Conservation (phyloP, 2,888 invertebrate species). For the Itoplectis maculator region DNA sequence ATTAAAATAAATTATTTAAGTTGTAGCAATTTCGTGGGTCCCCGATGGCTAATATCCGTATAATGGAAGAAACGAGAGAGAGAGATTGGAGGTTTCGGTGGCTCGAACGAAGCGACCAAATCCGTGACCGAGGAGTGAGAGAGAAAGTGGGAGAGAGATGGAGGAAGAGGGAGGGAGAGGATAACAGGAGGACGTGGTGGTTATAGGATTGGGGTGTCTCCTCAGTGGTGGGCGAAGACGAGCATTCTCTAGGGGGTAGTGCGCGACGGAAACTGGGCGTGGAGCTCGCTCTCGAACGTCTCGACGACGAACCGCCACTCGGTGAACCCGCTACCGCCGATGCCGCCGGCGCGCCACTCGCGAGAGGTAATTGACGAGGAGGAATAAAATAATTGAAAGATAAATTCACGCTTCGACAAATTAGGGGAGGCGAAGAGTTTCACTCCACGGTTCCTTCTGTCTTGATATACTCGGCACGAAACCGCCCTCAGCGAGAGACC, state of each 20-base stretch:
- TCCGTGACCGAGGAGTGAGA: conserved; percentile 41
- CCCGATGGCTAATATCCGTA: conserved; percentile 84
- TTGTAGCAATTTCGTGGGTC: conserved; percentile 83
- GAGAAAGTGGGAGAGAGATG: conserved; percentile 30
- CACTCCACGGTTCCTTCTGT: conserved; percentile 23
- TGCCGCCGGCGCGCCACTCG: conserved; percentile 57
- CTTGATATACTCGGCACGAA: conserved; percentile 63
- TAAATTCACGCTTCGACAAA: conserved; percentile 77
- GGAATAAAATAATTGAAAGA: conserved; percentile 81
- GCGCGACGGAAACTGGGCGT: conserved; percentile 65
- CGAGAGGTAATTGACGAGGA: conserved; percentile 81
- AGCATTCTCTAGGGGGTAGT: conserved; percentile 55
- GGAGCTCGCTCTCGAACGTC: conserved; percentile 56
- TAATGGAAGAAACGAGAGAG: conserved; percentile 80
- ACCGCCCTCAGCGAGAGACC: conserved; percentile 9
- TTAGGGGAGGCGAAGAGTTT: conserved; percentile 67
- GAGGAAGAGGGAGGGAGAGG: conserved; percentile 34
- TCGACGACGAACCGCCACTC: conserved; percentile 55
- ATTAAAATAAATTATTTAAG: conserved; percentile 84
- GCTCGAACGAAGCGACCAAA: conserved; percentile 48
- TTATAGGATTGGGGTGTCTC: conserved; percentile 63
- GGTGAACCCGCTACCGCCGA: conserved; percentile 69
- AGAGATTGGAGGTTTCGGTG: conserved; percentile 55
- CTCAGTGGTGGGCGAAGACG: conserved; percentile 53
- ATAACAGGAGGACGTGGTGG: conserved; percentile 53